These are phyloP conservation scores for Crocallis elinguaria DNA, from an alignment of 2,888 invertebrate species.

Conservation along the genomic window DNA sequence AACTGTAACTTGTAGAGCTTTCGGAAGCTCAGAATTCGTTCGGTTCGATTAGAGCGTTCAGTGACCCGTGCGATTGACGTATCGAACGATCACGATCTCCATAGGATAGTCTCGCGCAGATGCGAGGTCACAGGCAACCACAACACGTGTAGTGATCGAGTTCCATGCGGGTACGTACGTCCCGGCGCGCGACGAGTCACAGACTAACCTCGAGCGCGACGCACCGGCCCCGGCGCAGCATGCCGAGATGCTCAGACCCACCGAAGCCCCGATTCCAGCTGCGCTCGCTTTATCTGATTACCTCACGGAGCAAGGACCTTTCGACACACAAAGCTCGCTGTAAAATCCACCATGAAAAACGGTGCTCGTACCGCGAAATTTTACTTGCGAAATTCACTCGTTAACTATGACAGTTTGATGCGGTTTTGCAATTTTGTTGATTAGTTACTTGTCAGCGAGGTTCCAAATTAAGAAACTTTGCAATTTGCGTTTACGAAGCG, in stretches of 20 bases:
- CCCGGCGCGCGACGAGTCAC: conserved; percentile 71
- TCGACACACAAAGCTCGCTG: conserved; percentile 75
- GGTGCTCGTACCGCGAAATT: conserved; percentile 60
- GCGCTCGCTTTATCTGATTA: conserved; percentile 75
- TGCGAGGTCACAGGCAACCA: conserved; percentile 43
- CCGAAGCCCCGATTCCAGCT: conserved; percentile 43
- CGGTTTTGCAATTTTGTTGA: conserved; percentile 35
- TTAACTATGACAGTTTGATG: conserved; percentile 36
- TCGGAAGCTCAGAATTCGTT: conserved; percentile 35
- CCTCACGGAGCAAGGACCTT: conserved; percentile 82
- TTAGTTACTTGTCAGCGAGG: conserved; percentile 33
- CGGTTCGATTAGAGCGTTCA: conserved; percentile 45
- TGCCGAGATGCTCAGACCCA: conserved; percentile 66
- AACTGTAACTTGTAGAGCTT: conserved; percentile 35
- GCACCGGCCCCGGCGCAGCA: conserved; percentile 45
- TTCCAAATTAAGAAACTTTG: conserved; percentile 23
- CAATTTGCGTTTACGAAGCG: conserved; percentile 19
- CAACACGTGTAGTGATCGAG: conserved; percentile 43
- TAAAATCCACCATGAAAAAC: conserved; percentile 79
- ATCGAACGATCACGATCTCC: conserved; percentile 38
- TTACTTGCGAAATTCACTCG: conserved; percentile 58
- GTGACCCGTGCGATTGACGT: conserved; percentile 50
- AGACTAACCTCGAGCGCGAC: conserved; percentile 63
- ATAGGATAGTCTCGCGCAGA: conserved; percentile 41
- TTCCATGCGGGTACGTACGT: conserved; percentile 62